Base-by-base conservation (phyloP, 2,797 vertebrate genomes). In the Clarias platycephalus region DNA sequence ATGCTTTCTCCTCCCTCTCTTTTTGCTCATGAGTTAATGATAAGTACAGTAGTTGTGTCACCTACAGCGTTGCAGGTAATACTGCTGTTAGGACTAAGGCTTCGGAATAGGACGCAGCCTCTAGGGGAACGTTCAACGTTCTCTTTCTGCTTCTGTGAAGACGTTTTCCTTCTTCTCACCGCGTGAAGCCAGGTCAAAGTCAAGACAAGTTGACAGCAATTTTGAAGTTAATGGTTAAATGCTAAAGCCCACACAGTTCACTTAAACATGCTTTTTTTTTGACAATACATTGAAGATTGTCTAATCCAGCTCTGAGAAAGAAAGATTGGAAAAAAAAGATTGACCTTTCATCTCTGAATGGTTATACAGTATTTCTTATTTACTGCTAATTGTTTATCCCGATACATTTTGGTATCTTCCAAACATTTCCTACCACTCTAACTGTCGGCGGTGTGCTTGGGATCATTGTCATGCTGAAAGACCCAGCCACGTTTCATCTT, bases 221-320 rank as follows among this genome's bases (percentile, higher is more conserved):
- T 93, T 94, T 94, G 92, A 94, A 93, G 93, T 94, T 93, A 93
- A 93, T 93, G 91, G 93, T 93, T 94, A 90, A 92, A 93, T 90
- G 90, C 90, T 91, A 90, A 92, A 90, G 91, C 91, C 92, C 91
- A 92, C 66, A 74, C 40, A 40, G 3, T 26, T 49, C 24, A 16
- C 70, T 26, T 24, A 26, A 49, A 53, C 40, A 49, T 0, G 2
- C 12, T 72, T 26, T 53, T 44, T 44, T n/a, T 53, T 12, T 53
- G 2, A 5, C 40, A 44, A 44, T n/a, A 26, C n/a, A 53, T 5
- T 53, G 6, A 72, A 49, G 13, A 53, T 53, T 16, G n/a, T 26
- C 8, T 8, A 72, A 26, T 72, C 1, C 24, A 26, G 22, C 12
- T 70, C 22, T 31, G 7, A 37, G 40, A 22, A 13, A 12, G 4